These are phyloP conservation scores for Polydrusus cervinus DNA, from an alignment of 2,888 invertebrate species.

Conservation along the genomic window DNA sequence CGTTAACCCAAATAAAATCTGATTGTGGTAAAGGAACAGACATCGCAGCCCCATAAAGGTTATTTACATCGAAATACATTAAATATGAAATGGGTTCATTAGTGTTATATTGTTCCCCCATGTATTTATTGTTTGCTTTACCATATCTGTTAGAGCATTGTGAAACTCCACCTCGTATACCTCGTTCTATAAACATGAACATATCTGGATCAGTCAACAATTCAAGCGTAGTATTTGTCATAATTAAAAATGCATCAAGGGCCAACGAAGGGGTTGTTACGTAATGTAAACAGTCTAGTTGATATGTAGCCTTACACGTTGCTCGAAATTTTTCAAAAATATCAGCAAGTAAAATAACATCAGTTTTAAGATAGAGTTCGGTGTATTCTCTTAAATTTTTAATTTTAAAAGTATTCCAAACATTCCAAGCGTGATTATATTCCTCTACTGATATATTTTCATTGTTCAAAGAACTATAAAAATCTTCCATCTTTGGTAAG, in stretches of 20 bases:
- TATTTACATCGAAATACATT: slow-evolving; percentile 33
- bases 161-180: slow-evolving; percentile 26
- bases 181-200: slow-evolving; percentile 27
- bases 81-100: slow-evolving; percentile 20
- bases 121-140: slow-evolving; percentile 25
- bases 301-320: slow-evolving; percentile 3
- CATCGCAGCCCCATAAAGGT: slow-evolving; percentile 31
- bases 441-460: slow-evolving; percentile 1
- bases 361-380: slow-evolving; percentile 29
- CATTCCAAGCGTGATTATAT: slow-evolving; percentile 15
- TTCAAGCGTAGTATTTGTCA: slow-evolving; percentile 9
- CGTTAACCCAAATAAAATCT: background rate
- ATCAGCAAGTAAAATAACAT: slow-evolving; percentile 18
- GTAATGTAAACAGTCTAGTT: slow-evolving; percentile 32
- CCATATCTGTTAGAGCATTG: slow-evolving; percentile 34
- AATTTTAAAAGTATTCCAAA: slow-evolving; percentile 33
- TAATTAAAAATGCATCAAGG: slow-evolving; percentile 3
- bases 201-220: slow-evolving; percentile 12
- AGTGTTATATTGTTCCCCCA: slow-evolving; percentile 17
- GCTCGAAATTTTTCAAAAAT: slow-evolving; percentile 29
- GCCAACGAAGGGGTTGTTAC: background rate
- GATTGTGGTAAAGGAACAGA: background rate
- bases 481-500: background rate
- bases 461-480: slow-evolving; percentile 24
- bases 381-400: slow-evolving; percentile 22